Conservation (phyloP, 2,888 invertebrate species). For the Halocaridina rubra region DNA sequence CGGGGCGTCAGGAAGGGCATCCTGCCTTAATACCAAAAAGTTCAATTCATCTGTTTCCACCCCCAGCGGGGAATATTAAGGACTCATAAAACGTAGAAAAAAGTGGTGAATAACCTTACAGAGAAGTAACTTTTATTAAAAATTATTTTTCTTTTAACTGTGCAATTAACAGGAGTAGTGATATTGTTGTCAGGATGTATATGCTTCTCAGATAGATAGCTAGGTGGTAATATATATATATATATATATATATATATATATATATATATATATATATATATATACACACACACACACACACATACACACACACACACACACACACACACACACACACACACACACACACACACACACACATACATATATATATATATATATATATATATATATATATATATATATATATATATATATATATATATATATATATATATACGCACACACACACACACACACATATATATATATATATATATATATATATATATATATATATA, state of each 20-base stretch:
- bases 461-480: neutral
- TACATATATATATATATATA: neutral
- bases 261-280: neutral
- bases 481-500: neutral
- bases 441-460: neutral
- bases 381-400: neutral
- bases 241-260: neutral
- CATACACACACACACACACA: neutral
- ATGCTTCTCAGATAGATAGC: no score
- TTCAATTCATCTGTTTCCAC: no score
- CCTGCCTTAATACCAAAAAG: no score
- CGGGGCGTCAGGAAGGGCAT: no score
- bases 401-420: neutral
- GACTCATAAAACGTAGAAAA: no score
- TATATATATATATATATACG: neutral
- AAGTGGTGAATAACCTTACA: no score
- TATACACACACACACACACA: neutral
- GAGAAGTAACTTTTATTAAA: no score
- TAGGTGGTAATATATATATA: no score
- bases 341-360: neutral
- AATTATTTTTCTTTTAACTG: no score
- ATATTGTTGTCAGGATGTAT: no score
- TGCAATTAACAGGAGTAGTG: no score
- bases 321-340: neutral
- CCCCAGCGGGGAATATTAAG: no score